These are phyloP conservation scores for Coryphaenoides rupestris DNA, from an alignment of 2,113 vertebrate genomes.

Conservation along the genomic window DNA sequence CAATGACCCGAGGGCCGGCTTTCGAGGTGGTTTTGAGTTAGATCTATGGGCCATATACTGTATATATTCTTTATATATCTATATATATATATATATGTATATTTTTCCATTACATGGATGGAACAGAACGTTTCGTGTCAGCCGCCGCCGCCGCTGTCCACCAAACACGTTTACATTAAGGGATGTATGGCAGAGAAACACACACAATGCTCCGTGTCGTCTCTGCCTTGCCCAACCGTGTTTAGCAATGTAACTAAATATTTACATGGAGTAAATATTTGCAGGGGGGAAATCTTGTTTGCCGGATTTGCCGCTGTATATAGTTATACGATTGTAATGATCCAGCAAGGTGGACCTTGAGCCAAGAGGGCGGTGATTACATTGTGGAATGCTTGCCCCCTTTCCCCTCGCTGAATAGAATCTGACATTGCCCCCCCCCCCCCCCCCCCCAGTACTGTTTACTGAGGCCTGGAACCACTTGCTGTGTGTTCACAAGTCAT, in stretches of 20 bases:
- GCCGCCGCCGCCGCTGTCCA: not conserved
- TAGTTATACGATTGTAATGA: not conserved
- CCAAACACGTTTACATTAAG: not conserved
- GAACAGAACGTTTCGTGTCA: not conserved
- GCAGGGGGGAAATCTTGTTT: not conserved
- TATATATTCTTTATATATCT: not conserved
- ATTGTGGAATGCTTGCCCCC: not conserved
- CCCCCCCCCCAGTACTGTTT: not conserved
- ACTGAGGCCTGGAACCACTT: not conserved
- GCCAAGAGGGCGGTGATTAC: not conserved
- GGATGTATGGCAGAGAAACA: not conserved
- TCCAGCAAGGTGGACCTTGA: not conserved
- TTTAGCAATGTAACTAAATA: not conserved
- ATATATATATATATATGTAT: not conserved
- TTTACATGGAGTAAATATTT: not conserved
- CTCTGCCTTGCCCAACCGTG: not conserved
- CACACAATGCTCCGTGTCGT: not conserved
- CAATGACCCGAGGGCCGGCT: too few relatives aligned
- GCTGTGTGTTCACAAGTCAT: not conserved
- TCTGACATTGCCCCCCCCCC: not conserved
- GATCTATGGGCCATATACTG: too few relatives aligned
- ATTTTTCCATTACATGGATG: not conserved
- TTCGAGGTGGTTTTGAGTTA: too few relatives aligned
- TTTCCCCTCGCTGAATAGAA: not conserved
- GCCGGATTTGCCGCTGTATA: too few relatives aligned